A percentile compares a stretch with the other conserved stretches of the same genome.
Conservation (phyloP, 2,113 vertebrate genomes). For the Nycticebus coucang region DNA sequence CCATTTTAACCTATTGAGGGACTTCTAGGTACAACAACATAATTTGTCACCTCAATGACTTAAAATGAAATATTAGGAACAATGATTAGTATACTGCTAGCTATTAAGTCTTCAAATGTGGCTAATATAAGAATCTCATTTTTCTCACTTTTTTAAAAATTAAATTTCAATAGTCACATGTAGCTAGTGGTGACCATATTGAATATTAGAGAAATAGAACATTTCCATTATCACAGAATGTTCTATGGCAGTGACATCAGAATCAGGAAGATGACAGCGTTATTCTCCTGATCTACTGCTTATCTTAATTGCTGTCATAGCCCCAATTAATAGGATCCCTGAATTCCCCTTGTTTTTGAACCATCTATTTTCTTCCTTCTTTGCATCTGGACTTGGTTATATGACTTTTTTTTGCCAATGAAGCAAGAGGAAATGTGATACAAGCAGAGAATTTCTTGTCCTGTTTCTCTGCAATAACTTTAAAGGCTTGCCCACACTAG, state of each 20-base stretch:
- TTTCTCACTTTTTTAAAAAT: constrained; percentile 22
- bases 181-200: neutral
- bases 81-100: neutral
- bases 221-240: neutral
- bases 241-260: neutral
- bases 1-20: neutral
- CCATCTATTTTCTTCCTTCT: neutral
- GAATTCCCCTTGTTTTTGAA: neutral
- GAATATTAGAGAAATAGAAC: neutral
- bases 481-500: neutral
- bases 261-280: neutral
- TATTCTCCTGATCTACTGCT: neutral
- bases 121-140: neutral
- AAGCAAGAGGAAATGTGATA: neutral
- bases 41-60: constrained; percentile 1
- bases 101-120: neutral
- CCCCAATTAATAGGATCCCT: neutral
- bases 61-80: neutral
- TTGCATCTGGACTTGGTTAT: neutral
- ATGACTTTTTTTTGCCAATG: neutral
- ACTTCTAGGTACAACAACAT: neutral
- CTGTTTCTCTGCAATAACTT: neutral
- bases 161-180: neutral
- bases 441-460: neutral
- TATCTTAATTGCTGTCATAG: neutral